Base-by-base conservation (phyloP, 2,797 vertebrate species). In the Oreonectes daqikongensis region DNA sequence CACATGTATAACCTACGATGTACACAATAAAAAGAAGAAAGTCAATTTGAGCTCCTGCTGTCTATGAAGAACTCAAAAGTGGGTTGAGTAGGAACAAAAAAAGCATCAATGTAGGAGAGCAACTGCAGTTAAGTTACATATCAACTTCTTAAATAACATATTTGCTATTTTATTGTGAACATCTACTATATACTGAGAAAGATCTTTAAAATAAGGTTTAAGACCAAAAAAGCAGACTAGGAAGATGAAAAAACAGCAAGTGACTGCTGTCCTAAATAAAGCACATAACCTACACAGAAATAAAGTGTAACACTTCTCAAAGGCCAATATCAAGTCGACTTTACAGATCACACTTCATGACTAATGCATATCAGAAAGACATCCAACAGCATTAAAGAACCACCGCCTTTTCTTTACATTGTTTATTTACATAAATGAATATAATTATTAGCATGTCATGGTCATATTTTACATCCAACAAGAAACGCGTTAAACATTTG, bases 21-120 rank as follows among this genome's bases (percentile, higher is more conserved):
- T 75, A 52, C 73, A 76, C 40, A 50, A 77, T 64, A 69, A 83
- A 50, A 81, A 81, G 61, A 81, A 79, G 72, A 79, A 79, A 68
- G 81, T 81, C 83, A 76, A 75, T 84, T 65, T 50, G 26, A 69
- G 75, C 75, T 60, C 66, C 59, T 64, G 79, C 76, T 69, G 15
- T 28, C 73, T 72, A 46, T 81, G 75, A 81, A 82, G 30, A 50
- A 40, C 70, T 76, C 77, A 79, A 65, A 71, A 65, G 60, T 63
- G 53, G 65, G 53, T 44, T 35, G 24, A 77, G 59, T 35, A n/a
- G 46, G 18, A 40, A 69, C 64, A 24, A 75, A 26, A 60, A 53
- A 26, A n/a, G 12, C 64, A 17, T 48, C 18, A 53, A 52, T 61
- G 52, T 57, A 35, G 7, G 3, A 35, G 32, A 53, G 20, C 26